Evolutionary conservation across 2,888 invertebrate genomes (phyloP).

Genomic region (Callimorpha dominula): DNA sequence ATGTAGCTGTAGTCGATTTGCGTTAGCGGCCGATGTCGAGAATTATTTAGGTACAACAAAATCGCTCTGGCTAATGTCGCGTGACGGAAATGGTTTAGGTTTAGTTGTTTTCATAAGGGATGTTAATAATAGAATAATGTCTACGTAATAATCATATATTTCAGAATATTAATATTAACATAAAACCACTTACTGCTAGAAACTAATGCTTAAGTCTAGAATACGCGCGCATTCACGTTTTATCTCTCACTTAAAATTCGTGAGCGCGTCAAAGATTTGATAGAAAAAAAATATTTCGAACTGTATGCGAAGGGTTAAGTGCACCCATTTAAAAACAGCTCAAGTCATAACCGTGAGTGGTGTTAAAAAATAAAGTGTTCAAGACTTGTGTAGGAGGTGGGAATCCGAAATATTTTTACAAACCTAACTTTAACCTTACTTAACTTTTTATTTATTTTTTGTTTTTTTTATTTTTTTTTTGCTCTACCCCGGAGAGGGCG

Average conservation of each 20-base stretch:
- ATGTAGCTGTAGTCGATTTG: too few relatives aligned
- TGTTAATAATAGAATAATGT: constrained; percentile 36
- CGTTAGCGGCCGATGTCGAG: too few relatives aligned
- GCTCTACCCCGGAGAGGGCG: constrained; percentile 80
- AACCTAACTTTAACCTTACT: too few relatives aligned
- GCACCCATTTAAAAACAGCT: background rate
- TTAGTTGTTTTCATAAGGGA: constrained; percentile 10
- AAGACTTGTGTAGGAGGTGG: constrained; percentile 49
- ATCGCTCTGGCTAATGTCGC: too few relatives aligned
- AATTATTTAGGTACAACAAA: too few relatives aligned
- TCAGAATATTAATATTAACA: constrained; percentile 46
- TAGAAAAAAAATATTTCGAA: constrained; percentile 49
- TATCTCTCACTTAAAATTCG: constrained; percentile 5
- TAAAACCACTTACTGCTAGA: constrained; percentile 51
- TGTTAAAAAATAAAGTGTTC: constrained; percentile 24
- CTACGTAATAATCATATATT: constrained; percentile 26
- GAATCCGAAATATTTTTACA: constrained; percentile 68
- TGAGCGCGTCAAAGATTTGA: constrained; percentile 22
- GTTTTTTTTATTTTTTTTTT: constrained; percentile 60
- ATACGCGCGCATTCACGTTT: constrained; percentile 24
- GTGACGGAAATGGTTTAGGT: too few relatives aligned
- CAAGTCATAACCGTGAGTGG: constrained; percentile 37
- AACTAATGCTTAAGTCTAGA: constrained; percentile 42
- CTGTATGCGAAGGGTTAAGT: background rate
- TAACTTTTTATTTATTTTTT: constrained; percentile 52